Evolutionary conservation across 1,140 invertebrate species (phyloP), one percentile per base, ranked within the genome.

Genomic region (Sitophilus oryzae): DNA sequence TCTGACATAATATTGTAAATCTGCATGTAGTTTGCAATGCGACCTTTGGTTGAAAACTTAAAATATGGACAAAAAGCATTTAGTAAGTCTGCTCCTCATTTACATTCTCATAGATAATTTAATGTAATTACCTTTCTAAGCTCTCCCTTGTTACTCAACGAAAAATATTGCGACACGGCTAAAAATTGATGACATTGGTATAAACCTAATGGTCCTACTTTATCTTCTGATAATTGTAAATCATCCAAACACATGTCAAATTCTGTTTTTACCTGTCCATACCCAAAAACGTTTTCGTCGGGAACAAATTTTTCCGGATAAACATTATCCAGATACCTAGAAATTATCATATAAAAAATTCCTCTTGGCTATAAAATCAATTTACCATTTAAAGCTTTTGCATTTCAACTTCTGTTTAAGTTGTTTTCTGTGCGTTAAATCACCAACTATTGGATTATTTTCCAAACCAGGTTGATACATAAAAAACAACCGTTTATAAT

Each of bases 291-390:
- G 67, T 93, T 82, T 68, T 88, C 81, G 58, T 90, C 89, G 9
- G 86, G 84, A 42, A 94, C 82, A 73, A 92, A 94, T 73, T 93
- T 93, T 67, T 91, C 83, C 3, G 84, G 85, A 72, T 88, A 90
- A 16, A 91, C 71, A 71, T 88, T 85, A 37, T 89, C 77, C 52
- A 88, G 73, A 65, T 84, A 89, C 58, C 58, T 60, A 8, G n/a
- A n/a, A n/a, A n/a, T n/a, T n/a, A n/a, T 5, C 11, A 30, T 11
- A 30, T 30, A 30, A 30, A 30, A 30, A 6, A 30, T 30, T 30
- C 25, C 25, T n/a, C n/a, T n/a, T n/a, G 11, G 25, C 5, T 30
- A 30, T 30, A 30, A 30, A 30, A 30, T 5, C 11, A 30, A 30
- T 30, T 45, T 48, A 60, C 88, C 89, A 92, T 64, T 82, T 82